Percentiles rank a stretch among this genome's conserved stretches.
phyloP scores from a whole-genome alignment of 2,113 vertebrate genomes.

The Setophaga coronata region DNA sequence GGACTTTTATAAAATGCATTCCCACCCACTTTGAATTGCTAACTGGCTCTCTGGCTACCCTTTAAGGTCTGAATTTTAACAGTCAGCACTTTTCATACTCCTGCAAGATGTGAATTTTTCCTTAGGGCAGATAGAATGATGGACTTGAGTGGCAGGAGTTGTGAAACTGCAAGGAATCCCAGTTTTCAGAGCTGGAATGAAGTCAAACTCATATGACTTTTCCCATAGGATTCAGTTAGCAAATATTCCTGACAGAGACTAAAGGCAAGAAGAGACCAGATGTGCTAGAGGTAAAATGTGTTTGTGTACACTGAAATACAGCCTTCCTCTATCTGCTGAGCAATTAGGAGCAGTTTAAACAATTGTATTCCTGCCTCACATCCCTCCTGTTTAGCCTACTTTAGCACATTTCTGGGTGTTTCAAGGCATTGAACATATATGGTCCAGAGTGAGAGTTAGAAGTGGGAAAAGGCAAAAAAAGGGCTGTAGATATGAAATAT shows the following conservation, averaged over 20 bases:
- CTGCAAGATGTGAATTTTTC: constrained; percentile 73
- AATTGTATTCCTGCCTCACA: neutral
- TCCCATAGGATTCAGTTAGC: constrained; percentile 78
- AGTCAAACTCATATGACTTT: constrained; percentile 72
- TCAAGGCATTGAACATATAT: neutral
- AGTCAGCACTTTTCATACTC: constrained; percentile 81
- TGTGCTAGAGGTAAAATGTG: constrained; percentile 47
- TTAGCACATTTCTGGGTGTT: neutral
- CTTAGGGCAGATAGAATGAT: constrained; percentile 65
- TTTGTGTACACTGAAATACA: constrained; percentile 62
- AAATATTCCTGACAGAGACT: constrained; percentile 80
- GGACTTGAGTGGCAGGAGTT: constrained; percentile 73
- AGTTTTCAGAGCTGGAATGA: constrained; percentile 70
- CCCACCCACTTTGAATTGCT: constrained; percentile 80
- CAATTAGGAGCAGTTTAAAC: constrained; percentile 73
- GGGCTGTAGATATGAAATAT: neutral
- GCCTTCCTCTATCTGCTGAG: constrained; percentile 53
- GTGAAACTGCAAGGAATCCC: constrained; percentile 76
- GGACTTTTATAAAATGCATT: constrained; percentile 72
- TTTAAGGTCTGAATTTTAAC: constrained; percentile 89
- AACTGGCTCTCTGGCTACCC: constrained; percentile 82
- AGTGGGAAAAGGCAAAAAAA: neutral
- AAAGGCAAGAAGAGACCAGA: constrained; percentile 79
- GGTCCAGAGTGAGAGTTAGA: neutral
- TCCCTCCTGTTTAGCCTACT: neutral